Percentiles rank a stretch among this genome's conserved stretches.
phyloP scores from a whole-genome alignment of 2,797 vertebrate species.

The Pangasius larnaudii region DNA sequence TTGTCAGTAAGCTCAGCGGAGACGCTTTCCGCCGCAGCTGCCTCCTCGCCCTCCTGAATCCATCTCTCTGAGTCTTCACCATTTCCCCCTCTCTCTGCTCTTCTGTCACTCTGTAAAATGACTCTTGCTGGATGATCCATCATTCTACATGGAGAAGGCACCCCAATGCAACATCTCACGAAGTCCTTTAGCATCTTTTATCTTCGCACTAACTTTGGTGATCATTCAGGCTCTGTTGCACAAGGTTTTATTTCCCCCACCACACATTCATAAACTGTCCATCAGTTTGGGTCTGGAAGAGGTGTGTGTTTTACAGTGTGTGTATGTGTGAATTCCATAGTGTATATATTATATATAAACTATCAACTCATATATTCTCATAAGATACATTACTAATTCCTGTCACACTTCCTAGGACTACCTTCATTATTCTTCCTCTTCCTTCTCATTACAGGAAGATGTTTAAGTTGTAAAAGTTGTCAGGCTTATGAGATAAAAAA shows the following conservation, averaged over 20 bases:
- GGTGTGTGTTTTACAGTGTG: background rate
- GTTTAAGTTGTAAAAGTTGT: slow-evolving; percentile 13
- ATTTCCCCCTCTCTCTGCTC: background rate
- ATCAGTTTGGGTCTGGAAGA: background rate
- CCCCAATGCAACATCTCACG: slow-evolving; percentile 4
- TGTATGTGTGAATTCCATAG: background rate
- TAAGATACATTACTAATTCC: background rate
- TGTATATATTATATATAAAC: background rate
- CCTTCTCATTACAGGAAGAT: background rate
- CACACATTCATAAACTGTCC: background rate
- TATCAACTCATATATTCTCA: background rate
- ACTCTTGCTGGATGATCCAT: slow-evolving; percentile 24
- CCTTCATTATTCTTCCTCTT: background rate
- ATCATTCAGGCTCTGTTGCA: background rate
- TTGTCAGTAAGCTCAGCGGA: slow-evolving; percentile 34
- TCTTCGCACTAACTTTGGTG: background rate
- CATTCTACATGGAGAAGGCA: slow-evolving; percentile 1
- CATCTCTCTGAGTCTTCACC: slow-evolving; percentile 27
- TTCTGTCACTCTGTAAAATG: slow-evolving; percentile 25
- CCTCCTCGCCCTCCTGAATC: slow-evolving; percentile 29
- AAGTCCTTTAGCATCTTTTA: slow-evolving; percentile 34
- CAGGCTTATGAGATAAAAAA: background rate
- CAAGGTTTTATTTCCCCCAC: background rate
- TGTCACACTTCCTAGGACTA: background rate
- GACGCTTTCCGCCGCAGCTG: slow-evolving; percentile 39